Evolutionary conservation across 92 coral and sea anemone genomes (phyloP), one percentile per base, ranked within the genome.

Genomic region (Ricordea florida): DNA sequence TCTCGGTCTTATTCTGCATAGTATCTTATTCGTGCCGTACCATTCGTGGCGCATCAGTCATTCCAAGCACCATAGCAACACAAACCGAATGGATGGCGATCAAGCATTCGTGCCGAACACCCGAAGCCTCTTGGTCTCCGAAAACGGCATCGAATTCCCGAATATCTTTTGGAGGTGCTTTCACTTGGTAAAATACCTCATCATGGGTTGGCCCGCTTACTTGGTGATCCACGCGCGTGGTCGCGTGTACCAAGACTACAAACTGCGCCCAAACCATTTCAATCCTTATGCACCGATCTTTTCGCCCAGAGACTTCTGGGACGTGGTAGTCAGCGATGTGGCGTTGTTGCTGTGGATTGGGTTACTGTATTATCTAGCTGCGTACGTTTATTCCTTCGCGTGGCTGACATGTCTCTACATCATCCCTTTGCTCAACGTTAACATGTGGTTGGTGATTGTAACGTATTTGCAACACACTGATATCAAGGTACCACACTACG

Each of bases 391-490:
- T 53, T 69, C 88, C n/a, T 46, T 66, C 21, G 28, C 21, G 13
- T 87, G 97, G 90, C 62, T 91, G 61, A 59, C 79, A 42, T 72
- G 51, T 26, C 76, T 91, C 46, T 91, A 91, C 67, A 88, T 51
- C 7, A 49, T 91, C 3, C 97, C 97, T 1, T 68, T 83, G 23
- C 32, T 80, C 6, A 50, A 66, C 13, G 93, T 87, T 10, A 91
- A 91, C 80, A 87, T 87, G 97, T 91, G 97, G 97, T 66, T 91
- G 0, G 97, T 91, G 2, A 79, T 87, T 13, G 80, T 91, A 2
- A 91, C 97, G 0, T 91, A 91, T 28, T 87, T 91, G 5, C 97
- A 91, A 51, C 97, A 91, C 93, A 77, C 97, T 2, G 97, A 91
- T 36, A 50, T 79, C 10, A 87, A 47, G 38, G 84, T 91, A 14